Conservation (phyloP, 2,113 vertebrate genomes). For the Numenius arquata region DNA sequence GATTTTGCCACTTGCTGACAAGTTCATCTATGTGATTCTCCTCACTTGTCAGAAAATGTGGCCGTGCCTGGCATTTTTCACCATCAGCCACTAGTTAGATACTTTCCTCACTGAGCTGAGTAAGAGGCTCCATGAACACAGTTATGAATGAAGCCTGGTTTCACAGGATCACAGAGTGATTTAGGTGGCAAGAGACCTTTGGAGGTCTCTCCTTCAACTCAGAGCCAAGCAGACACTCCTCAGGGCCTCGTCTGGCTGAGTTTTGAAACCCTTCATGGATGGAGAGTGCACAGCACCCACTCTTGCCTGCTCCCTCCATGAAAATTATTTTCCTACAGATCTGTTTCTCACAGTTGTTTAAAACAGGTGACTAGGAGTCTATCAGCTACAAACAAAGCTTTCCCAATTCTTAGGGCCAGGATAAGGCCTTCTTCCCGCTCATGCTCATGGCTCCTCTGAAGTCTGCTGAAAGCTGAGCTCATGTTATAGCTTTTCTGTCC, state of each 20-base stretch:
- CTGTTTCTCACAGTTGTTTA: neutral
- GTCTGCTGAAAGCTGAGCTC: neutral
- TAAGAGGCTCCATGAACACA: neutral
- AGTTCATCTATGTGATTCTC: neutral
- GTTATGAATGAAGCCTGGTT: fast-evolving
- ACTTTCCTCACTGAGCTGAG: neutral
- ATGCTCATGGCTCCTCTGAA: neutral
- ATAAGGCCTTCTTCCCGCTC: neutral
- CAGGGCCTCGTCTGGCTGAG: neutral
- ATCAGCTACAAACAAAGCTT: neutral
- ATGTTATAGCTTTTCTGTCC: neutral
- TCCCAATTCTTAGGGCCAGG: neutral
- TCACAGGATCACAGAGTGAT: neutral
- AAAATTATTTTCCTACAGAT: neutral
- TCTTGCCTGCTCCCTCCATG: neutral
- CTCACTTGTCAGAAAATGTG: neutral
- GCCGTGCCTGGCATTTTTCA: neutral
- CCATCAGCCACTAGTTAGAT: neutral
- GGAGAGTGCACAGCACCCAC: neutral
- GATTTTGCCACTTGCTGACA: neutral
- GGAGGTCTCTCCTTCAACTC: neutral
- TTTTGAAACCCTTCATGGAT: neutral
- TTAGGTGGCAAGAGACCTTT: neutral
- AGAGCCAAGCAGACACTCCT: neutral
- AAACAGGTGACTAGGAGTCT: neutral